Conservation (phyloP, 2,888 invertebrate species). For the Geophilus truncorum region DNA sequence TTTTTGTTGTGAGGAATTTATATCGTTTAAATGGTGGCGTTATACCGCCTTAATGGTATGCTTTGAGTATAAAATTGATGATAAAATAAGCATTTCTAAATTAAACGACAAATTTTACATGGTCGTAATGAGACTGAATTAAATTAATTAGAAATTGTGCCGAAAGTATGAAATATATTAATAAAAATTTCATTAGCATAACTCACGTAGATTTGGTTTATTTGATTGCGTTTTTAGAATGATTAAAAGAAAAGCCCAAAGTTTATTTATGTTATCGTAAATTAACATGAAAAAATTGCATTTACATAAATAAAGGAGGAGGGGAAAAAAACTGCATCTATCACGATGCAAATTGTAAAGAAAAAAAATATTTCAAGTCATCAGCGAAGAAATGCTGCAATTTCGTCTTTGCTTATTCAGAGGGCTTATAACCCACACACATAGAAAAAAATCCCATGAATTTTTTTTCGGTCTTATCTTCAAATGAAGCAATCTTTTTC, state of each 20-base stretch:
- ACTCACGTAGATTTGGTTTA: neutral
- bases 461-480: neutral
- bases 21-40: no score
- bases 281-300: neutral
- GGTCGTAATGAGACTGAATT: no score
- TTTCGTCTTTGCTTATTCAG: conserved; percentile 8
- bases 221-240: neutral
- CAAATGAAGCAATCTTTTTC: conserved; percentile 2
- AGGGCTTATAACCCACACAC: neutral
- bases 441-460: neutral
- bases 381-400: neutral
- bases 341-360: neutral
- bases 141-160: no score
- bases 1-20: neutral
- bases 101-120: no score
- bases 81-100: no score
- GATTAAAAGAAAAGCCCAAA: neutral
- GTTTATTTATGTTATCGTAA: neutral
- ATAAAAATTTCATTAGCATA: neutral
- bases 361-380: neutral
- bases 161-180: no score
- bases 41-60: no score
- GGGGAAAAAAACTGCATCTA: no score
- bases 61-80: no score
- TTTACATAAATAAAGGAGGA: neutral